A percentile compares a stretch with the other conserved stretches of the same genome.
Evolutionary conservation across 2,113 vertebrate genomes (phyloP).

Genomic region (Elaphurus davidianus): DNA sequence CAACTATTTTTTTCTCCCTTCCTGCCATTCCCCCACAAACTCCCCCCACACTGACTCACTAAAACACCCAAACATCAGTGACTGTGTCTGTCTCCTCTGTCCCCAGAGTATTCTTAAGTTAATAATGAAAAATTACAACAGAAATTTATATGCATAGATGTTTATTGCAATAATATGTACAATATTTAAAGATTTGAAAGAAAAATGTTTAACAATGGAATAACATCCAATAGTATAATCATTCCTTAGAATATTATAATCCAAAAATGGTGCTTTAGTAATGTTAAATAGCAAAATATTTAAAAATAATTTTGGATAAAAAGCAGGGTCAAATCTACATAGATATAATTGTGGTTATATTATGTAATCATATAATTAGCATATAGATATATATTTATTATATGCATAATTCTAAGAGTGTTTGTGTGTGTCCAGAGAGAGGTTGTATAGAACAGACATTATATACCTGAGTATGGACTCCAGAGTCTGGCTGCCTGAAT

Average conservation of each 20-base stretch:
- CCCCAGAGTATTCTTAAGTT: not conserved
- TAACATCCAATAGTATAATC: not conserved
- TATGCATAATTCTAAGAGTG: not conserved
- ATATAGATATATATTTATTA: not conserved
- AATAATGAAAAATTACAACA: not conserved
- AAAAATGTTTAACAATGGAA: not conserved
- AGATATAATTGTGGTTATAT: not conserved
- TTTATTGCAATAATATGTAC: not conserved
- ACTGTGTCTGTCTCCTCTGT: not conserved
- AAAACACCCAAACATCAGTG: not conserved
- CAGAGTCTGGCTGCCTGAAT: not conserved
- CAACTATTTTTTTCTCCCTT: not conserved
- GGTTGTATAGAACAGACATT: not conserved
- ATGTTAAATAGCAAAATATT: not conserved
- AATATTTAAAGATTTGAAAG: not conserved
- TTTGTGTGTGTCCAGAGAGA: not conserved
- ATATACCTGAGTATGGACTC: not conserved
- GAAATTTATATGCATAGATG: not conserved
- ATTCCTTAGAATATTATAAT: not conserved
- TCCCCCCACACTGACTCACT: not conserved
- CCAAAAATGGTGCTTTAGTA: not conserved
- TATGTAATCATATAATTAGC: not conserved
- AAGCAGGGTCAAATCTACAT: not conserved
- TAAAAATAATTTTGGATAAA: not conserved
- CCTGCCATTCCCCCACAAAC: rapidly evolving